These are phyloP conservation scores for Apamea crenata DNA, from an alignment of 2,888 invertebrate species.

Conservation along the genomic window DNA sequence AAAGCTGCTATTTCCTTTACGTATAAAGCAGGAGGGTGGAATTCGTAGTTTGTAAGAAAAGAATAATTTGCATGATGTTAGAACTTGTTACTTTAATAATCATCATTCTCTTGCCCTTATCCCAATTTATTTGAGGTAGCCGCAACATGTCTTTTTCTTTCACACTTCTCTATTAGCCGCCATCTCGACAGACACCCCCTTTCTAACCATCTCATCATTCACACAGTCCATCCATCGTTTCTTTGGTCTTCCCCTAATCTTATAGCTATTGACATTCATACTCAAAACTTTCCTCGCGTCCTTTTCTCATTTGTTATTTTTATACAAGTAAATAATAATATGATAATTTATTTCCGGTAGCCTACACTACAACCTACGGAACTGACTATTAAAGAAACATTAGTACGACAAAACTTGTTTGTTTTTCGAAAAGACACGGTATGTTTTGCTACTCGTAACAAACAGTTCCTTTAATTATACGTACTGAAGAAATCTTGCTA, in stretches of 20 bases:
- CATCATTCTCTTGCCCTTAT: too few species aligned
- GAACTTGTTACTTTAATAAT: neutral
- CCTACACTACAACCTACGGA: neutral
- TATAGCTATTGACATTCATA: neutral
- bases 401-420: neutral
- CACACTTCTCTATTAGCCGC: too few species aligned
- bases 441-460: neutral
- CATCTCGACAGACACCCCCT: too few species aligned
- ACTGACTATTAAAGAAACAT: constrained; percentile 17
- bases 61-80: constrained; percentile 12
- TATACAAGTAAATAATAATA: neutral
- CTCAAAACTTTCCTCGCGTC: neutral
- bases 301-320: neutral
- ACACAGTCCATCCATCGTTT: neutral
- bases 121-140: too few species aligned
- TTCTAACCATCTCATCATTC: too few species aligned
- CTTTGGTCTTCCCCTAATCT: neutral
- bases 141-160: too few species aligned
- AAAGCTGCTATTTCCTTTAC: constrained; percentile 2
- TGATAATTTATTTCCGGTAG: neutral
- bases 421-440: neutral
- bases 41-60: neutral
- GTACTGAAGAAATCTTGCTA: neutral
- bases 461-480: constrained; percentile 6
- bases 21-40: neutral